Base-by-base conservation (phyloP, 1,140 invertebrate species). In the Galleria mellonella region DNA sequence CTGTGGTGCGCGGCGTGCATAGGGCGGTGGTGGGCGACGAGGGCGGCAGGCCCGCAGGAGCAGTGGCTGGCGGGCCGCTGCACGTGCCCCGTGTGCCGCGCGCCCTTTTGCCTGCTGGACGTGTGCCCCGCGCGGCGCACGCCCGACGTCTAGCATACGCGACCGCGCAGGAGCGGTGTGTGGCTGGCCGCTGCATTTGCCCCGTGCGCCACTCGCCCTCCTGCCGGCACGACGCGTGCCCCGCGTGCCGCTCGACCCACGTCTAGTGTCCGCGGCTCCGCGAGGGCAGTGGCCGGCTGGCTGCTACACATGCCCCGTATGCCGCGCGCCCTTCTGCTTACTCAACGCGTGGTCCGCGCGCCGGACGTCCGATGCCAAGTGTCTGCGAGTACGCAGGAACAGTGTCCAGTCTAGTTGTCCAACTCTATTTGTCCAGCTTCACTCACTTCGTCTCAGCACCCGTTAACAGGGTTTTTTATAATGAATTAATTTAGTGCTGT, bases 1-100 rank as follows among this genome's bases (percentile, higher is more conserved):
- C 92, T 97, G 91, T 97, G 96, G 96, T 97, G 96, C 86, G 81
- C 92, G 6, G 89, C 93, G 51, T 96, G 94, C 71, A 90, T 96
- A 88, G 94, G 92, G 1, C 94, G 93, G 76, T 97, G 96, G 96
- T 96, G 94, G 87, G 94, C 93, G 27, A 92, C 94, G 35, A 90
- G 94, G 32, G 96, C 97, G 29, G 76, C 87, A 32, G 91, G 92
- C 14, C 90, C 93, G 60, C 54, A 67, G 10, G 46, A 40, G n/a
- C 89, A 89, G 0, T 98, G 96, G 96, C 84, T 97, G 30, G 89
- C 90, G 14, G 91, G 92, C n/a, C 94, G 93, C 72, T 94, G 94
- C 74, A 92, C 94, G 0, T 97, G 96, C 81, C 96, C 96, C 9
- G 92, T 96, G 47, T 98, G 96, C 67, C 87, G 96, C 58, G 92